These are phyloP conservation scores for Pterois miles DNA, from an alignment of 2,797 vertebrate genomes.

Conservation along the genomic window DNA sequence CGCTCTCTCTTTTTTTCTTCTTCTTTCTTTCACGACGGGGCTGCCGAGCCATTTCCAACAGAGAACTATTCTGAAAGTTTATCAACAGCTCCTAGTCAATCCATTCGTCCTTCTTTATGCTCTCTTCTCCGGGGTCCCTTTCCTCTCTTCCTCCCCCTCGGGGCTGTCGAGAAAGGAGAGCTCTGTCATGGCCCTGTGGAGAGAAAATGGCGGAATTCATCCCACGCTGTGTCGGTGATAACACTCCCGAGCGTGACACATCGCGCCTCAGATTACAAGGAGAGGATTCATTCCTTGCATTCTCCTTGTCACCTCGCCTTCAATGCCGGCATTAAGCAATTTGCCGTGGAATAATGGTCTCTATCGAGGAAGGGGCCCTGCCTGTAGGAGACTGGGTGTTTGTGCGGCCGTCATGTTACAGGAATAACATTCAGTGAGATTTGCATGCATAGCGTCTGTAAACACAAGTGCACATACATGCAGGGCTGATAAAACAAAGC, in stretches of 20 bases:
- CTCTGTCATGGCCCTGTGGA: conserved; percentile 69
- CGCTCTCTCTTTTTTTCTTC: conserved; percentile 40
- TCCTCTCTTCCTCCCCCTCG: conserved; percentile 50
- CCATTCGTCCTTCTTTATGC: conserved; percentile 71
- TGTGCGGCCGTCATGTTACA: conserved; percentile 56
- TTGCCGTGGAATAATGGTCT: conserved; percentile 75
- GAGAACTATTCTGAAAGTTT: conserved; percentile 78
- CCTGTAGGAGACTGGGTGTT: conserved; percentile 54
- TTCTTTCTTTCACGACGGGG: conserved; percentile 58
- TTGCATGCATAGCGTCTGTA: conserved; percentile 31
- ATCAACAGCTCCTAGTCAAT: conserved; percentile 77
- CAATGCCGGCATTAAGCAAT: conserved; percentile 76
- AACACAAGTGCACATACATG: conserved; percentile 25
- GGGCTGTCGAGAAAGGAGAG: conserved; percentile 69
- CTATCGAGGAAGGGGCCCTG: conserved; percentile 61
- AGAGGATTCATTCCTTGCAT: conserved; percentile 77
- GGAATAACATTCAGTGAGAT: conserved; percentile 48
- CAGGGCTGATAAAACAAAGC: conserved; percentile 29
- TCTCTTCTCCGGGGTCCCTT: conserved; percentile 45
- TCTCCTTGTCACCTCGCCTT: conserved; percentile 76
- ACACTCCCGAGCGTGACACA: conserved; percentile 73
- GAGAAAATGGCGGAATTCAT: conserved; percentile 82
- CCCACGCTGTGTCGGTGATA: conserved; percentile 75
- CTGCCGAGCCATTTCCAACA: conserved; percentile 64
- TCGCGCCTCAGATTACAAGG: conserved; percentile 75